Evolutionary conservation across 92 coral and sea anemone species (phyloP), one percentile per base, ranked within the genome.

Genomic region (Siderastrea radians): DNA sequence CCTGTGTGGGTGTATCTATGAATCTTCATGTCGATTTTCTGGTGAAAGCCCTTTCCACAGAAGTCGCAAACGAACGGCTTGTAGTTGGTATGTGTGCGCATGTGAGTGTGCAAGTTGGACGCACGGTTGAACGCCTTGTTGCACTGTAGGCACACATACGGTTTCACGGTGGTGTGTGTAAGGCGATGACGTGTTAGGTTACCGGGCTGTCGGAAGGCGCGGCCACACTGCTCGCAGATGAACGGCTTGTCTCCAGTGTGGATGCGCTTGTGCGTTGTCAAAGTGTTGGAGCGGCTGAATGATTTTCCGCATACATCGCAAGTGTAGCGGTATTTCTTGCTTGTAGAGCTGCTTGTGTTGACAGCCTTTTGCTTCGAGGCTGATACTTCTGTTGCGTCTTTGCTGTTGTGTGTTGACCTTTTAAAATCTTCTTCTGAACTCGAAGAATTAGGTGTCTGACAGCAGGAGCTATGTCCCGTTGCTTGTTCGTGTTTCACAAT

Each of bases 1-100:
- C 99, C 99, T 0, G 99, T 98, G 91, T 98, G 99, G 0, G 99
- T 98, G 84, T 98, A 98, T 14, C 97, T 96, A 59, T 98, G 99
- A 62, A 98, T 98, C 86, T 95, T 96, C 96, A 95, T 98, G 93
- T 98, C 99, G 75, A 98, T 98, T 78, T 98, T 98, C 88, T 98
- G 99, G 79, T 98, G 99, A 67, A 98, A 98, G 3, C 98, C 99
- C 73, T 98, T 98, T 4, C 96, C 96, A 61, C 99, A 98, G 92
- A 92, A 98, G 72, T 98, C 99, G 59, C 99, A 98, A 12, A 92
- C 81, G 89, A 95, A 93, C 1, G 99, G 99, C 90, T 96, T 98
- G 96, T 92, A 78, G 78, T 95, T 93, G 54, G 99, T 94, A 73
- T 98, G 99, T 73, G 96, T 95, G 83, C 98, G 98, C 96, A 98